Evolutionary conservation across 2,888 invertebrate genomes (phyloP), one percentile per base, ranked within the genome.

Genomic region (Machimus rusticus): DNA sequence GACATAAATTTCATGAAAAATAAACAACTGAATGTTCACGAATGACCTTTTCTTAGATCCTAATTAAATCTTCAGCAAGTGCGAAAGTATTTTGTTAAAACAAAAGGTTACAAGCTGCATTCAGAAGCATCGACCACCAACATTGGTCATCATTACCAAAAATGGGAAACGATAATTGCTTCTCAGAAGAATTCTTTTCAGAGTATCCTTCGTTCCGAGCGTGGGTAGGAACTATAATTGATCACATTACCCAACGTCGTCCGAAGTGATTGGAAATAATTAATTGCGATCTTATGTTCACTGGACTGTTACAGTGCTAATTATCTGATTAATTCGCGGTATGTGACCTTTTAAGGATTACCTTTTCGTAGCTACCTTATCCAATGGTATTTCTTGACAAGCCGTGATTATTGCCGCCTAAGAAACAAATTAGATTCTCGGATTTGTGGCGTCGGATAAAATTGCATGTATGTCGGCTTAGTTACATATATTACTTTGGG

Each of bases 251-350:
- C 84, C 57, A 23, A 37, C 74, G 28, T 28, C 74, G 51, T 19
- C 55, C 39, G 28, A 66, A 84, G 84, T 28, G 51, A 28, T 23
- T 34, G 66, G 34, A 37, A 57, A 23, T 66, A 84, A 84, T 84
- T 84, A 66, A 84, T 57, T 84, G 84, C 84, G 84, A 84, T 66
- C 39, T 84, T 84, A 39, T 84, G 84, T 84, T 84, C 37, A 34
- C 84, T 39, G 84, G 39, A 37, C 84, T 66, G 74, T 39, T 84
- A 84, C 84, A 23, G 37, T 39, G 57, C 84, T 84, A 84, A 84
- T 84, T 84, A 84, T 74, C 66, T 84, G 66, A 84, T 84, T 84
- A 84, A 84, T 66, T 37, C 84, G 39, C 34, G 37, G 66, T 23
- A 57, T 66, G 39, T 39, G 84, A 84, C 84, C 84, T 84, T 84